Evolutionary conservation across 2,888 invertebrate species (phyloP), one percentile per base, ranked within the genome.

Genomic region (Rhaphigaster nebulosa): DNA sequence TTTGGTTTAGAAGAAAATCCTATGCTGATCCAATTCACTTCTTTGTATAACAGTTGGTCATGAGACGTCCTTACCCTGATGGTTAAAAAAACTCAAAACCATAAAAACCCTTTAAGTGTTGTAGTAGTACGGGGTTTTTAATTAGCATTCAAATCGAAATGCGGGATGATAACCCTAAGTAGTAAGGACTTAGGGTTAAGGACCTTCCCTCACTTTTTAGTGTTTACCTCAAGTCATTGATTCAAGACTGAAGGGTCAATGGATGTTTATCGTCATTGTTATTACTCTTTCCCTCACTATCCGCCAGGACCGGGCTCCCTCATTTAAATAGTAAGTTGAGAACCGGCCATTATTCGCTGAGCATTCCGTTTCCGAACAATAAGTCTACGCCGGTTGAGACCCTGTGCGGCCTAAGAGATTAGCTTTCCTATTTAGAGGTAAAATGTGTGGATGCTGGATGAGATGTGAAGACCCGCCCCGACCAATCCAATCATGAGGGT

Each of bases 401-500:
- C 45, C n/a, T n/a, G n/a, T n/a, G n/a, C n/a, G n/a, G n/a, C n/a
- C n/a, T 84, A 84, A 84, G 45, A 45, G 84, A 84, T 84, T 84
- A 84, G 84, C 84, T 84, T 41, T 45, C 45, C 84, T 45, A 45
- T 38, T 45, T 41, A 45, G 23, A 80, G 80, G 80, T 41, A 20
- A 84, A 45, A 84, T 84, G 84, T 84, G 84, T 26, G 70, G 70
- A 34, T 34, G 70, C 8, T 20, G 70, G 70, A 38, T 76, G 84
- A 45, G 84, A 84, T 84, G 26, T 41, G 45, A n/a, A 84, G 41
- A 84, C 23, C 38, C 76, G 60, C 29, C 3, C 60, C n/a, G 13
- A 60, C 26, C 88, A 88, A 88, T 88, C 88, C 88, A 88, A 54
- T 88, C 88, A 88, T 23, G 56, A 20, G 41, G 65, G 60, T 38